A percentile compares a stretch with the other conserved stretches of the same genome.
Evolutionary conservation across 2,797 vertebrate genomes (phyloP).

Genomic region (Manis javanica): DNA sequence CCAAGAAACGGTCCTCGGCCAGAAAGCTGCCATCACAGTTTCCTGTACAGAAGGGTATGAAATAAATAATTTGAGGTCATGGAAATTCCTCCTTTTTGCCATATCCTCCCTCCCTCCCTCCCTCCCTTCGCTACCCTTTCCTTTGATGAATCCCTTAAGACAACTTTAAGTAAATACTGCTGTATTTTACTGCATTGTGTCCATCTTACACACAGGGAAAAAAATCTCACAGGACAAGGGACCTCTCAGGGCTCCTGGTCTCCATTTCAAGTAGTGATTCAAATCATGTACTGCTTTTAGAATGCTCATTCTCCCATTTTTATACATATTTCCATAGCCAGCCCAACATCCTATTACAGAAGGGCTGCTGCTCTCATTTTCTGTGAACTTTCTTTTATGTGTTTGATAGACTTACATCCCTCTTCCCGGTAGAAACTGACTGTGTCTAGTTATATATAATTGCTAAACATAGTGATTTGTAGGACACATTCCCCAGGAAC

Average conservation of each 20-base stretch:
- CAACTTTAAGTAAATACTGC: not conserved
- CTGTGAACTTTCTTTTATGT: not conserved
- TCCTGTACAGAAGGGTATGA: not conserved
- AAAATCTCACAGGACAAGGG: not conserved
- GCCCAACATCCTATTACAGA: not conserved
- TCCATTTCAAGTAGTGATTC: not conserved
- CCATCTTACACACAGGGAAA: not conserved
- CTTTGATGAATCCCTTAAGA: not conserved
- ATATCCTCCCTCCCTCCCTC: not conserved
- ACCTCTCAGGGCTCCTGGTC: not conserved
- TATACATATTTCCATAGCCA: not conserved
- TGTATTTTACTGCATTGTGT: not conserved
- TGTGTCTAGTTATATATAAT: not conserved
- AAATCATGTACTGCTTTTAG: not conserved
- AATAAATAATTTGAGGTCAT: not conserved
- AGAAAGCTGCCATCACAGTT: not conserved
- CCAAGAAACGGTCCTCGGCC: not conserved
- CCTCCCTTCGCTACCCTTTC: not conserved
- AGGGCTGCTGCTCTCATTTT: not conserved
- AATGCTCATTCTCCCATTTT: not conserved
- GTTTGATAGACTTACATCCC: not conserved
- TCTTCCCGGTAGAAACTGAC: not conserved
- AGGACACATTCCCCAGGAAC: not conserved
- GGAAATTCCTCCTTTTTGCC: not conserved
- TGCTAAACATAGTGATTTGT: slow-evolving; percentile 42